These are phyloP conservation scores for Myrmecobius fasciatus DNA, from an alignment of 2,113 vertebrate species.

Conservation along the genomic window DNA sequence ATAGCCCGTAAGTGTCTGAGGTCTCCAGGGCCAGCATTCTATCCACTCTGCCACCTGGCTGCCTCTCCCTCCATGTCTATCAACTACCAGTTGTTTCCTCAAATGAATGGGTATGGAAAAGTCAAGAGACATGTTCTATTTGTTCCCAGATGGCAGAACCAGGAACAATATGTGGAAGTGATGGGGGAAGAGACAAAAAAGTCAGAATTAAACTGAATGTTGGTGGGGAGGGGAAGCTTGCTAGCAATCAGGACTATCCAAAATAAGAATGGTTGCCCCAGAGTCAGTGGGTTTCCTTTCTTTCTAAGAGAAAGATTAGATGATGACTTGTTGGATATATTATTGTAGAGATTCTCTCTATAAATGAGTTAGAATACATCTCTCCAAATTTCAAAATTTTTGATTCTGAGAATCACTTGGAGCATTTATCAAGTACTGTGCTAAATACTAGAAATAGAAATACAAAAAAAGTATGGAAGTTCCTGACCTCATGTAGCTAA, in stretches of 20 bases:
- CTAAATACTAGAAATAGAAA: too few species aligned
- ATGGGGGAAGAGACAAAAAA: neutral
- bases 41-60: neutral
- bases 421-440: neutral
- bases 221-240: neutral
- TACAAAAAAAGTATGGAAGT: neutral
- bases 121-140: neutral
- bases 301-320: neutral
- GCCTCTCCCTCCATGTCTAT: neutral
- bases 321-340: neutral
- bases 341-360: neutral
- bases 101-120: neutral
- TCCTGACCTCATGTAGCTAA: neutral
- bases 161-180: neutral
- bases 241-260: neutral
- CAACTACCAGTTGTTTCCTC: neutral
- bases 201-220: neutral
- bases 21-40: neutral
- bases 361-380: neutral
- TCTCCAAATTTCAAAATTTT: neutral
- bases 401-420: neutral
- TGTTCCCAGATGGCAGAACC: neutral
- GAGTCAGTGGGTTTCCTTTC: neutral
- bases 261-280: neutral
- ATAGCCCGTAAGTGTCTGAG: neutral